Base-by-base conservation (phyloP, 1,140 invertebrate genomes). In the Calosoma granatense region DNA sequence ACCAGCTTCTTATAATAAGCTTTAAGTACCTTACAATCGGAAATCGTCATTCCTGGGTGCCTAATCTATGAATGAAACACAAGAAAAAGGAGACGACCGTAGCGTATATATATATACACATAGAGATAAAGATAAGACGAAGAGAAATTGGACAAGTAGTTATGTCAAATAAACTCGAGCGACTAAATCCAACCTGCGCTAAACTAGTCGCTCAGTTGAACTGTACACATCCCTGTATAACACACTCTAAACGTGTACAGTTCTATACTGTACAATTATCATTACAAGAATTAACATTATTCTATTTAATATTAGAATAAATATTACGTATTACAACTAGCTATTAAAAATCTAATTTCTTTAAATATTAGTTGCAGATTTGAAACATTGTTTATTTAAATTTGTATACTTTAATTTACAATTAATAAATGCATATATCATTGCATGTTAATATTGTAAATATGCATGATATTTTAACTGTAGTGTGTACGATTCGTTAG, bases 141-240 rank as follows among this genome's bases (percentile, higher is more conserved):
- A 47, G 21, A 43, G 52, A 58, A 58, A 58, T 55, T 43, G 57
- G 54, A 59, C 57, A 59, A 61, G 57, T 58, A 51, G 56, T 61
- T 59, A 61, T 59, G 60, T 61, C 60, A 61, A 61, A 61, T 61
- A 61, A 55, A 61, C 54, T 61, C 57, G 26, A 39, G 43, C 54
- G 55, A 61, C 60, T 61, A 61, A 61, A 61, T 61, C 58, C 52
- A 61, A 61, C 56, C 53, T 6, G 21, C 51, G 20, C 21, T 56
- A 19, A 14, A 43, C 20, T 26, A 54, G 56, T 23, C 41, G 20
- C 22, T 19, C 30, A 54, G 30, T 56, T 52, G 23, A 47, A n/a
- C n/a, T n/a, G n/a, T n/a, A 30, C 14, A 30, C 14, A 6, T 30
- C 26, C 14, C 26, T 14, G 4, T 30, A 6, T 30, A 4, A 4